phyloP scores from a whole-genome alignment of 2,797 vertebrate species.

The Argentina silus region DNA sequence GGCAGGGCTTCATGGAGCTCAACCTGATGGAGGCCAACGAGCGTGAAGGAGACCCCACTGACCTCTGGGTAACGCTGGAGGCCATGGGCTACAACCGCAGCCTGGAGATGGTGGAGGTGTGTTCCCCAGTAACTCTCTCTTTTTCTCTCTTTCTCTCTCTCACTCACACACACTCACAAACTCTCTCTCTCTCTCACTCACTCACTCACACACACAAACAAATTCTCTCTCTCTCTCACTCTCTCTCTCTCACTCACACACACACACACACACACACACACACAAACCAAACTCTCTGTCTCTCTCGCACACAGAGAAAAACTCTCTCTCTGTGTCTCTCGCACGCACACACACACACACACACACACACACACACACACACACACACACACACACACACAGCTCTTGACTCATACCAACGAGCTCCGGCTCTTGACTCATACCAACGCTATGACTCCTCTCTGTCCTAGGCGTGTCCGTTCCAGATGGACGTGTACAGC shows the following conservation, averaged over 20 bases:
- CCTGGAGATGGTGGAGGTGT: conserved; percentile 88
- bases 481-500: conserved; percentile 82
- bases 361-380: background rate
- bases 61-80: conserved; percentile 90
- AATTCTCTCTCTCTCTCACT: background rate
- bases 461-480: conserved; percentile 86
- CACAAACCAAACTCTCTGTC: background rate
- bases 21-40: conserved; percentile 94
- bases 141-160: background rate
- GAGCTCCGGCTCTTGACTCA: too few relatives aligned
- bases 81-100: conserved; percentile 91
- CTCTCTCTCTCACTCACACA: background rate
- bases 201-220: background rate
- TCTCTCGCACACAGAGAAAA: too few relatives aligned
- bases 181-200: background rate
- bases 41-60: conserved; percentile 84
- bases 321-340: background rate
- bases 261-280: conserved; percentile 1
- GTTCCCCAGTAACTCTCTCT: background rate
- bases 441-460: too few relatives aligned
- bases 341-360: background rate
- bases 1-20: conserved; percentile 92
- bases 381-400: background rate
- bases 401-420: background rate
- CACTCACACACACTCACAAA: conserved; percentile 6